Percentiles rank a stretch among this genome's conserved stretches.
Evolutionary conservation across 2,797 vertebrate genomes (phyloP).

Genomic region (Brotogeris chrysoptera): DNA sequence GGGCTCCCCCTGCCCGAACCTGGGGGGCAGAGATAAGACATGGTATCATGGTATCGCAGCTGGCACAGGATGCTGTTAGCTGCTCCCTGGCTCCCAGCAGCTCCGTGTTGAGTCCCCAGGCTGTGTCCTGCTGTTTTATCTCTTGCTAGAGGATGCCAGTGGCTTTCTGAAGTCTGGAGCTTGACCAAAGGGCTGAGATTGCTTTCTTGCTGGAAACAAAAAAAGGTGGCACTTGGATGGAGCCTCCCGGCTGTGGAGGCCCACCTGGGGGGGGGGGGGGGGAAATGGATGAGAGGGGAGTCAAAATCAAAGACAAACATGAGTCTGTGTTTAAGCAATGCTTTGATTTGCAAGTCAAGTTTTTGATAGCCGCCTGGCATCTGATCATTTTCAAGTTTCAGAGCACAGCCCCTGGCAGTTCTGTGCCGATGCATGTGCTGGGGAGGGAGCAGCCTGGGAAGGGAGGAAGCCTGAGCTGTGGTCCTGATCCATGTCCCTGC

Average conservation of each 20-base stretch:
- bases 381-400: neutral
- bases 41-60: accelerated
- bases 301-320: neutral
- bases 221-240: accelerated
- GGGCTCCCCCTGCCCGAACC: neutral
- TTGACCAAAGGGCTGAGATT: neutral
- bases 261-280: neutral
- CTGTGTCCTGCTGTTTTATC: neutral
- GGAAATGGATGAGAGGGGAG: neutral
- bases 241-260: neutral
- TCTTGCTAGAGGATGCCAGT: neutral
- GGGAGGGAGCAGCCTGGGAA: neutral
- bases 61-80: accelerated
- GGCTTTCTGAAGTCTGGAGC: neutral
- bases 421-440: accelerated
- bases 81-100: neutral
- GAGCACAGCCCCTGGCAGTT: accelerated
- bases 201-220: neutral
- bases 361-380: neutral
- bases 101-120: accelerated
- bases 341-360: accelerated
- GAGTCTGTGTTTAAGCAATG: accelerated
- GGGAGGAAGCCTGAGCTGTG: accelerated
- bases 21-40: neutral
- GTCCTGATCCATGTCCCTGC: accelerated